Conservation (phyloP, 2,797 vertebrate genomes). For the Rhinophrynus dorsalis region DNA sequence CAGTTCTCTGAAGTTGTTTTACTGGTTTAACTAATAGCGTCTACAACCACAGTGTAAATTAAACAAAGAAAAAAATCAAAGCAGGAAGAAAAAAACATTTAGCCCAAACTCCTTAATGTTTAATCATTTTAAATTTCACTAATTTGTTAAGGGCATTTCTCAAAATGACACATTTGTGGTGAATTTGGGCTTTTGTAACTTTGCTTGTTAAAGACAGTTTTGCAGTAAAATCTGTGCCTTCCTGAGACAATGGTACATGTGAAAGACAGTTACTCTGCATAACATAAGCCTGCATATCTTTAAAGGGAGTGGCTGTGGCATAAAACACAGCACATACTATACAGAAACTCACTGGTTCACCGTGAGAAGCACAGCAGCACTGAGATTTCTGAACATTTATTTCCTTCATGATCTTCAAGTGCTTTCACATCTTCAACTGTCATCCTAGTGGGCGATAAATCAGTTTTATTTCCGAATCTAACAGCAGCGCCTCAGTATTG, state of each 20-base stretch:
- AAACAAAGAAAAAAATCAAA: too few relatives aligned
- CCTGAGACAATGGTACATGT: too few relatives aligned
- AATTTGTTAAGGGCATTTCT: too few relatives aligned
- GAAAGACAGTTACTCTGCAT: background rate
- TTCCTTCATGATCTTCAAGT: conserved; percentile 34
- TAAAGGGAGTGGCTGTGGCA: conserved; percentile 9
- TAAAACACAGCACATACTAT: background rate
- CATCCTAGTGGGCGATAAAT: conserved; percentile 31
- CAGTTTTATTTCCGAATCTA: conserved; percentile 36
- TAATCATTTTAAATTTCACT: too few relatives aligned
- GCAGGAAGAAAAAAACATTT: too few relatives aligned
- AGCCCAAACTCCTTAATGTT: too few relatives aligned
- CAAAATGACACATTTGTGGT: too few relatives aligned
- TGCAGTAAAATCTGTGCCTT: too few relatives aligned
- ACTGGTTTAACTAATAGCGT: conserved; percentile 20
- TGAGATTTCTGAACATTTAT: conserved; percentile 20
- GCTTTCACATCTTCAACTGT: conserved; percentile 38
- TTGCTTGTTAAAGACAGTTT: too few relatives aligned
- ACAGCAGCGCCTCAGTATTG: conserved; percentile 34
- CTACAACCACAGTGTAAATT: background rate
- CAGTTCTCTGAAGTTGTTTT: conserved; percentile 11
- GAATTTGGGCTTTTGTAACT: too few relatives aligned
- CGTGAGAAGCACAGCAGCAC: background rate
- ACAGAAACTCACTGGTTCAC: background rate
- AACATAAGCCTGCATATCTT: background rate